A percentile compares a stretch with the other conserved stretches of the same genome.
Evolutionary conservation across 2,113 vertebrate genomes (phyloP).

Genomic region (Callipepla californica): DNA sequence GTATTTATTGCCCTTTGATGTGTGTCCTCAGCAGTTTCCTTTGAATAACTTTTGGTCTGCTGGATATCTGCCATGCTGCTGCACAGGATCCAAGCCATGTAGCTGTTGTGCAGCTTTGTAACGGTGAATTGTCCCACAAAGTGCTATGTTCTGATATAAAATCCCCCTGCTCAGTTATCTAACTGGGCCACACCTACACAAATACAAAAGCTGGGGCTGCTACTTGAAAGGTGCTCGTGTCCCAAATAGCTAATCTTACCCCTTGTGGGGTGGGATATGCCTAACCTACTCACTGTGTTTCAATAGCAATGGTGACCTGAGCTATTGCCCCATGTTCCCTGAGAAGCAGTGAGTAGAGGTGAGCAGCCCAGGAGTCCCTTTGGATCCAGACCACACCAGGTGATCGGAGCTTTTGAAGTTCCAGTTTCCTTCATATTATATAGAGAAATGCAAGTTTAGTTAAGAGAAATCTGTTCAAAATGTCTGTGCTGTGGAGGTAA

Average conservation of each 20-base stretch:
- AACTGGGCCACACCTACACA: neutral
- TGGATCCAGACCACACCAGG: neutral
- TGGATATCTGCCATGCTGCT: neutral
- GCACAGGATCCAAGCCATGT: accelerated
- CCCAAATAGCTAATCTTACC: neutral
- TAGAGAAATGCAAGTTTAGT: neutral
- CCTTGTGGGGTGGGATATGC: neutral
- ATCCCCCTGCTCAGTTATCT: neutral
- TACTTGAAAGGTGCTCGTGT: neutral
- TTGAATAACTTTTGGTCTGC: neutral
- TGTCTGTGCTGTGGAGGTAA: neutral
- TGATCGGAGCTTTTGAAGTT: neutral
- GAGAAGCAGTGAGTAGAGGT: neutral
- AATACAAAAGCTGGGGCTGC: neutral
- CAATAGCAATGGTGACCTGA: neutral
- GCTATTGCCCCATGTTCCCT: neutral
- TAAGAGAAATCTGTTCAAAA: neutral
- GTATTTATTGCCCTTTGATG: neutral
- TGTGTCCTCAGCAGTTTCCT: neutral
- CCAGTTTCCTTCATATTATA: neutral
- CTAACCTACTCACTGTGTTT: neutral
- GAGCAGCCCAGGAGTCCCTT: neutral
- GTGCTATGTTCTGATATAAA: neutral
- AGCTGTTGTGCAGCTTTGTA: neutral
- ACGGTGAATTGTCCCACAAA: neutral